A percentile compares a stretch with the other conserved stretches of the same genome.
Conservation (phyloP, 2,113 vertebrate genomes). For the Platysternon megacephalum region DNA sequence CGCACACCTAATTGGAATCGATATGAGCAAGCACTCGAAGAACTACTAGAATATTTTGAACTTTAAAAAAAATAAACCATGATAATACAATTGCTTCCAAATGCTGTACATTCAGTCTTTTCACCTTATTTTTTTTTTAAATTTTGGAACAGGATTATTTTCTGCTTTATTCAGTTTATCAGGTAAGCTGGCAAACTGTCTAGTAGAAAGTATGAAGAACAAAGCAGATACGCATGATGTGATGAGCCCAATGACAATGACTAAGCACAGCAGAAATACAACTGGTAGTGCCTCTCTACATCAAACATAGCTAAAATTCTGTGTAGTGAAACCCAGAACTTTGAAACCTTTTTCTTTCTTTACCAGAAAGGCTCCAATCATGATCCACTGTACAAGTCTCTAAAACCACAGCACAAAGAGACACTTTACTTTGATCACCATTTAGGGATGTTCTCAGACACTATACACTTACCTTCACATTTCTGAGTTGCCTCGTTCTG, state of each 20-base stretch:
- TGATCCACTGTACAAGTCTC: not conserved
- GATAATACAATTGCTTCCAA: not conserved
- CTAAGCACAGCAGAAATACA: not conserved
- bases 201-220: not conserved
- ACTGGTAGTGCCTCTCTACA: not conserved
- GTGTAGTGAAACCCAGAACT: not conserved
- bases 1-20: too few species aligned
- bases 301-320: not conserved
- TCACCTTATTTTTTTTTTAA: not conserved
- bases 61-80: not conserved
- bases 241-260: not conserved
- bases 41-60: not conserved
- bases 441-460: not conserved
- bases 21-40: too few species aligned
- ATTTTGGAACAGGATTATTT: not conserved
- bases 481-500: slow-evolving; percentile 80
- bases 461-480: slow-evolving; percentile 78
- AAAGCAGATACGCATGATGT: not conserved
- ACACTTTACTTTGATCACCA: not conserved
- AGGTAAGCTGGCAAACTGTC: rapidly evolving
- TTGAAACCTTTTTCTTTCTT: not conserved
- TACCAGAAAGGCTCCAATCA: not conserved
- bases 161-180: rapidly evolving
- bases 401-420: not conserved
- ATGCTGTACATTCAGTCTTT: not conserved